Evolutionary conservation across 1,140 invertebrate species (phyloP).

Genomic region (Rhopalosiphum maidis): DNA sequence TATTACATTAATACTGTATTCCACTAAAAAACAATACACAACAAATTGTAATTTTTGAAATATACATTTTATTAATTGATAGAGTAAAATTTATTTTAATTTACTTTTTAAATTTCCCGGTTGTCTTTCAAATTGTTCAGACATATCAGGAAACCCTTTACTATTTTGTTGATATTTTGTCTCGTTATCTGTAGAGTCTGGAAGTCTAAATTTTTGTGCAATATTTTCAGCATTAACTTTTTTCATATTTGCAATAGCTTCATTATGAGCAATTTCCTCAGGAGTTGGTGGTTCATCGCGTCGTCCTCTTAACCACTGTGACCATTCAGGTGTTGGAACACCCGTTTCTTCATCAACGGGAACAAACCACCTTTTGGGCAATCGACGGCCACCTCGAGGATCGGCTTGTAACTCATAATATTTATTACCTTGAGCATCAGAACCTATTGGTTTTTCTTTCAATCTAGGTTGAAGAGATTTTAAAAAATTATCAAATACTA

Average conservation of each 20-base stretch:
- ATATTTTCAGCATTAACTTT: constrained; percentile 77
- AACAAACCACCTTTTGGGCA: constrained; percentile 74
- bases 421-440: constrained; percentile 79
- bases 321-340: constrained; percentile 78
- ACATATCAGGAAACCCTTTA: constrained; percentile 53
- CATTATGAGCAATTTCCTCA: constrained; percentile 76
- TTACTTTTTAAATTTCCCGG: constrained; percentile 17
- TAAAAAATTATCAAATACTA: constrained; percentile 59
- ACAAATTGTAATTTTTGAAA: neutral
- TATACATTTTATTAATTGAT: neutral
- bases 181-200: neutral
- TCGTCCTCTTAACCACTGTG: constrained; percentile 78
- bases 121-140: constrained; percentile 55
- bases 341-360: constrained; percentile 68
- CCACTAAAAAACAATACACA: neutral
- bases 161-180: neutral
- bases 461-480: constrained; percentile 59
- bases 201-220: constrained; percentile 62
- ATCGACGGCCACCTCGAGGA: constrained; percentile 68
- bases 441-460: constrained; percentile 8
- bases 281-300: constrained; percentile 72
- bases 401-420: constrained; percentile 79
- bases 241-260: constrained; percentile 73
- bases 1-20: neutral
- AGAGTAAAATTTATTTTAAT: neutral